Conservation (phyloP, 2,113 vertebrate species). For the Marcusenius ussheri region DNA sequence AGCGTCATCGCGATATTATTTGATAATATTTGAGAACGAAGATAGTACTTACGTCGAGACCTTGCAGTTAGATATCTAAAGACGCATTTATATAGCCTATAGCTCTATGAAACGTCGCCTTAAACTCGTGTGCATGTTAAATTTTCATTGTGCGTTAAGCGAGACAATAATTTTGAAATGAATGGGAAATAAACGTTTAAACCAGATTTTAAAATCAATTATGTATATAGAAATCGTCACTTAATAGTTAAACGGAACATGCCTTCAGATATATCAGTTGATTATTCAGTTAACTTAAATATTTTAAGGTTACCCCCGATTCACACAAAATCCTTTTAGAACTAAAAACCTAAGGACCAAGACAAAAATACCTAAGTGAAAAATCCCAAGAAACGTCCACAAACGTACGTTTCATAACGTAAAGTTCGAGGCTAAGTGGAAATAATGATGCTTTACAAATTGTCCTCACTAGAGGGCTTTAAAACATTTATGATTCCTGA, state of each 20-base stretch:
- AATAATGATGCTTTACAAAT: not conserved
- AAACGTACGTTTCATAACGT: not conserved
- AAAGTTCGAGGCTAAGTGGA: not conserved
- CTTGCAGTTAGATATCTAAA: not conserved
- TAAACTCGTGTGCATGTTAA: not conserved
- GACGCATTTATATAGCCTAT: not conserved
- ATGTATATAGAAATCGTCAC: not conserved
- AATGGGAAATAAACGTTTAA: not conserved
- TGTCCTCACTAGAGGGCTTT: constrained; percentile 16
- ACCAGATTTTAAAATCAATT: not conserved
- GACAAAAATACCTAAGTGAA: not conserved
- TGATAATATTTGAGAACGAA: not conserved
- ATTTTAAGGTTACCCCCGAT: not conserved
- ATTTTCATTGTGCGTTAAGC: not conserved
- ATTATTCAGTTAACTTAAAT: not conserved
- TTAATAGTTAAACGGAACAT: not conserved
- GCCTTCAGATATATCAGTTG: not conserved
- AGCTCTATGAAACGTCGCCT: not conserved
- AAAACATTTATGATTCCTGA: not conserved
- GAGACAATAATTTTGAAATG: not conserved
- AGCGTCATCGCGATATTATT: not conserved
- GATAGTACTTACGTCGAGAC: not conserved
- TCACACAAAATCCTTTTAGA: not conserved
- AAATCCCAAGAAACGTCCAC: not conserved
- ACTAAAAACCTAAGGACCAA: not conserved